phyloP scores from a whole-genome alignment of 2,797 vertebrate species.

The Darevskia mixta region DNA sequence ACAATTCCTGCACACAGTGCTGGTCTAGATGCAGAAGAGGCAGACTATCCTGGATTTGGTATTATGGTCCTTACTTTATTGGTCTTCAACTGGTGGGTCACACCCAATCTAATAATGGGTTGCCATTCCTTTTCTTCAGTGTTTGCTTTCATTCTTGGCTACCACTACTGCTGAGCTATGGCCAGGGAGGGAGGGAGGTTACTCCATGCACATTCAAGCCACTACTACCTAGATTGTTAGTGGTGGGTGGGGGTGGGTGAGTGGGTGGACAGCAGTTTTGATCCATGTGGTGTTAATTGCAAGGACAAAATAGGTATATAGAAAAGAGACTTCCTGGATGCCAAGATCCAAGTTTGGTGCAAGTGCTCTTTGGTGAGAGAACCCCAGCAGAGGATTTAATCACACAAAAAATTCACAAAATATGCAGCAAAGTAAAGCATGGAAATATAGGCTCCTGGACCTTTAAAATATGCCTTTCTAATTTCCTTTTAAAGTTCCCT shows the following conservation, averaged over 20 bases:
- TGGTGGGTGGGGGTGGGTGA: too few species aligned
- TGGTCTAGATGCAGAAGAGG: background rate
- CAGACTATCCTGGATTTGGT: background rate
- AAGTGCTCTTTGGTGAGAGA: too few species aligned
- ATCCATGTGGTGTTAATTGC: background rate
- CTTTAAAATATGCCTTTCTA: too few species aligned
- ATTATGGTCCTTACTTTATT: background rate
- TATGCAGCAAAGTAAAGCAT: too few species aligned
- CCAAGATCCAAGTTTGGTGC: too few species aligned
- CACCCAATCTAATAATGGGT: background rate
- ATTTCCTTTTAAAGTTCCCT: too few species aligned
- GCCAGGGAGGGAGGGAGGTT: background rate
- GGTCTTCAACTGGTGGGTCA: background rate
- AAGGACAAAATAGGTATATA: background rate
- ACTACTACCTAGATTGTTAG: background rate
- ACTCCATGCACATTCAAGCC: background rate
- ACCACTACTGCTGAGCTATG: background rate
- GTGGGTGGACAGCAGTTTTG: background rate
- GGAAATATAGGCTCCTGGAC: too few species aligned
- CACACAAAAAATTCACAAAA: too few species aligned
- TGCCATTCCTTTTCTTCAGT: background rate
- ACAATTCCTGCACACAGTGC: background rate
- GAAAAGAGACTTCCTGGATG: too few species aligned
- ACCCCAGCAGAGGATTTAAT: too few species aligned
- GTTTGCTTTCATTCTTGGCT: background rate